These are phyloP conservation scores for Oreortyx pictus DNA, from an alignment of 2,797 vertebrate species.

Conservation along the genomic window DNA sequence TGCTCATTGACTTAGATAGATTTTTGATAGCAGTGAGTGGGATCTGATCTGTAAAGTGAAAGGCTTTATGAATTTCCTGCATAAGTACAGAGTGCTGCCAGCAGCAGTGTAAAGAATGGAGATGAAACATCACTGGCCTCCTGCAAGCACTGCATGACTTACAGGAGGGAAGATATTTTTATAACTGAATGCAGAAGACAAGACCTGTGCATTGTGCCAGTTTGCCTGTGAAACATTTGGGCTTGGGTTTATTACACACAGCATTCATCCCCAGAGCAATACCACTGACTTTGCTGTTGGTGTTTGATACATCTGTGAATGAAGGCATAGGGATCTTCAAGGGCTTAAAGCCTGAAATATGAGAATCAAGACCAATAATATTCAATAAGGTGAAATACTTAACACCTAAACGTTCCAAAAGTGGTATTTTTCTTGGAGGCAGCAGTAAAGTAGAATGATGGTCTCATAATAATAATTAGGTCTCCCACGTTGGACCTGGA, in stretches of 20 bases:
- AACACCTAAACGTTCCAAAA: constrained; percentile 2
- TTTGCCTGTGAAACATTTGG: not conserved
- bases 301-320: not conserved
- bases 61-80: not conserved
- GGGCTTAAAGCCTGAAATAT: not conserved
- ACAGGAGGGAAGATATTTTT: rapidly evolving
- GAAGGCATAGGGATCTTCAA: not conserved
- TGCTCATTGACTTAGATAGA: constrained; percentile 5
- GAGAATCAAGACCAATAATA: not conserved
- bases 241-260: not conserved
- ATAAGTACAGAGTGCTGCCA: not conserved
- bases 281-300: not conserved
- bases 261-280: not conserved
- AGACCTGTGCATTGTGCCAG: not conserved
- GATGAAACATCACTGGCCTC: not conserved
- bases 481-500: not conserved
- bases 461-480: not conserved
- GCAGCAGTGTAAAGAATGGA: not conserved
- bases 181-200: not conserved
- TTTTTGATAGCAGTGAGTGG: not conserved
- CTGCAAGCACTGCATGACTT: not conserved
- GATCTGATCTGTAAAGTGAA: not conserved
- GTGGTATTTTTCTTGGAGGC: constrained; percentile 1
- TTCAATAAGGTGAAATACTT: not conserved
- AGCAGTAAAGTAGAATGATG: not conserved